phyloP scores from a whole-genome alignment of 1,140 invertebrate genomes.

The Brachionus calyciflorus region DNA sequence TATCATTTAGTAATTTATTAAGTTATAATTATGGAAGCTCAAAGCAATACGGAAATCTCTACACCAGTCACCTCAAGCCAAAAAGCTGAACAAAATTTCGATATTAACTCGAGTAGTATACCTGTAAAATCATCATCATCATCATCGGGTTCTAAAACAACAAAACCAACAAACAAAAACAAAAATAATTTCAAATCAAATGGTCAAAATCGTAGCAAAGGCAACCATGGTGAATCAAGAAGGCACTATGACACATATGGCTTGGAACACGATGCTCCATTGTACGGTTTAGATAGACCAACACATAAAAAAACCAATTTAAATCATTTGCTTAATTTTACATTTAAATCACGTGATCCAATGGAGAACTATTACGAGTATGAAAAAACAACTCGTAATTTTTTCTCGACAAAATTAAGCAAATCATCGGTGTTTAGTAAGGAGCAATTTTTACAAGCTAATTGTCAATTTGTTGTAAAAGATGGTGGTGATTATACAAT shows the following conservation, averaged over 20 bases:
- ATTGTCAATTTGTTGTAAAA: slow-evolving; percentile 90
- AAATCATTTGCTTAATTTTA: slow-evolving; percentile 80
- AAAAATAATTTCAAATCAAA: neutral
- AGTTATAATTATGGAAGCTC: slow-evolving; percentile 16
- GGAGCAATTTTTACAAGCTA: slow-evolving; percentile 86
- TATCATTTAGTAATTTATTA: neutral
- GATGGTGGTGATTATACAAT: slow-evolving; percentile 72
- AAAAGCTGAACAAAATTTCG: no score
- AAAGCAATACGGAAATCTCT: neutral
- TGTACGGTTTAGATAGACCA: neutral
- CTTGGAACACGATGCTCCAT: neutral
- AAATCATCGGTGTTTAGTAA: slow-evolving; percentile 65
- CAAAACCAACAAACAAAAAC: neutral
- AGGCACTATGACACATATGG: neutral
- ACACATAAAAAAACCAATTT: slow-evolving; percentile 65
- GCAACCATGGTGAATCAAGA: neutral
- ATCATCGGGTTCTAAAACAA: no score
- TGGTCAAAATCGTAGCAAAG: neutral
- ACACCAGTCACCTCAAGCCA: neutral
- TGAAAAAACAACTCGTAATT: slow-evolving; percentile 5
- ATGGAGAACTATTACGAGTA: slow-evolving; percentile 29
- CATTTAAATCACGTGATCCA: slow-evolving; percentile 69
- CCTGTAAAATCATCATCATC: no score
- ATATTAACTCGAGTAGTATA: no score
- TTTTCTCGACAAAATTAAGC: slow-evolving; percentile 20